Evolutionary conservation across 2,797 vertebrate genomes (phyloP).

Genomic region (Orientallactaga sibirica): DNA sequence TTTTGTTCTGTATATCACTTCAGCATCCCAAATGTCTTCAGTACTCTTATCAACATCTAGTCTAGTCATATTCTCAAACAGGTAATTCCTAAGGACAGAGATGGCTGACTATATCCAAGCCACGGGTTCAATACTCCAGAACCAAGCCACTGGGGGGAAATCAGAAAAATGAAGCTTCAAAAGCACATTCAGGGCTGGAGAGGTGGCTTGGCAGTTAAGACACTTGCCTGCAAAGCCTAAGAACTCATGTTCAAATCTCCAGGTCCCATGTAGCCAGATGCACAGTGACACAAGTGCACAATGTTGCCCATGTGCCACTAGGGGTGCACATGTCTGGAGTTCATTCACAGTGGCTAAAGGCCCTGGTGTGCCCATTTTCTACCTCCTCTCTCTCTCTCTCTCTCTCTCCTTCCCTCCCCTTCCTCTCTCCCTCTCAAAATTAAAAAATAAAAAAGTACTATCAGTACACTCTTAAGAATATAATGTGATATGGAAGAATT

Average conservation of each 20-base stretch:
- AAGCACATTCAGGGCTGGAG: background rate
- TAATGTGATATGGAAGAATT: background rate
- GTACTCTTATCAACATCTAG: background rate
- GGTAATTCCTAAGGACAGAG: conserved; percentile 15
- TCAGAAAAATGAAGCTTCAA: background rate
- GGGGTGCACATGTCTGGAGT: no score
- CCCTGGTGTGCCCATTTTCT: no score
- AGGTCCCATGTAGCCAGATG: no score
- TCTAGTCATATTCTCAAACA: conserved; percentile 3
- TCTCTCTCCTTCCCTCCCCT: no score
- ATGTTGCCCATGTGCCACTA: no score
- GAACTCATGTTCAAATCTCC: no score
- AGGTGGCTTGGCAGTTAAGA: no score
- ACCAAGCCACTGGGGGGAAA: background rate
- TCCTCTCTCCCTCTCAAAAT: no score
- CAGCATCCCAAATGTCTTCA: background rate
- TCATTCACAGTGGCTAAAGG: no score
- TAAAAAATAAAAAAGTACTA: background rate
- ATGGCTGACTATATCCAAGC: background rate
- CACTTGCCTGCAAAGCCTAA: no score
- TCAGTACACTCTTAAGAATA: background rate
- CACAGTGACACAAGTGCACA: no score
- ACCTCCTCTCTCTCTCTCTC: no score
- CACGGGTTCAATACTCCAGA: background rate
- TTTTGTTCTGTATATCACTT: background rate